phyloP scores from a whole-genome alignment of 2,113 vertebrate genomes.

The Leucosticte australis region DNA sequence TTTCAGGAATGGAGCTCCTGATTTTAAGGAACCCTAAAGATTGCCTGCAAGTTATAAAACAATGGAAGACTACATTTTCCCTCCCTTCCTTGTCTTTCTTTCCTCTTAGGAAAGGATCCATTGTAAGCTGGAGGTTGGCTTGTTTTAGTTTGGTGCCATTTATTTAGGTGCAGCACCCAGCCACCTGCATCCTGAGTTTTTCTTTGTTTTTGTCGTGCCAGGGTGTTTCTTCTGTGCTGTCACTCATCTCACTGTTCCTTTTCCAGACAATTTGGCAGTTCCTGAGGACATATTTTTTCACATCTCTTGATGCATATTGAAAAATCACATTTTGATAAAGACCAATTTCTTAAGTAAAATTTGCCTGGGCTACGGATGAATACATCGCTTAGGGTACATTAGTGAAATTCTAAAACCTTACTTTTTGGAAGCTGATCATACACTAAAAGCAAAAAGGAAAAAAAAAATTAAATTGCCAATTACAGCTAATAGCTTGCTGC shows the following conservation, averaged over 20 bases:
- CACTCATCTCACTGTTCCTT: background rate
- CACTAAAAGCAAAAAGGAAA: background rate
- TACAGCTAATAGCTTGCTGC: slow-evolving; percentile 50
- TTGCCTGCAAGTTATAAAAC: background rate
- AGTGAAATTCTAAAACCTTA: slow-evolving; percentile 14
- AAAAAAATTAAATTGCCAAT: slow-evolving; percentile 45
- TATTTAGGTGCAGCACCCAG: background rate
- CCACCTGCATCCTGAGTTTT: background rate
- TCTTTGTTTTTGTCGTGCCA: background rate
- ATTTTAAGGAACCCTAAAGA: background rate
- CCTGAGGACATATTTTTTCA: background rate
- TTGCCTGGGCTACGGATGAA: background rate
- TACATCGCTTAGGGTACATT: background rate
- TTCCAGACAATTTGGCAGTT: background rate
- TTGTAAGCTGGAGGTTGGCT: background rate
- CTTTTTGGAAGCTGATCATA: slow-evolving; percentile 15
- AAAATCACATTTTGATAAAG: background rate
- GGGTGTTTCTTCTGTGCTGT: background rate
- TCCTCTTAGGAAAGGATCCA: background rate
- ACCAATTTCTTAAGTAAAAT: slow-evolving; percentile 1
- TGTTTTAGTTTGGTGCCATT: background rate
- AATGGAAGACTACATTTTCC: background rate
- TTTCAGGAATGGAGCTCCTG: background rate
- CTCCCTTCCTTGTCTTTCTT: background rate
- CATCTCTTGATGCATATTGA: background rate